Percentiles rank a stretch among this genome's conserved stretches.
Evolutionary conservation across 23 tunicate genomes (phyloP).

Genomic region (Oikopleura vanhoeffeni): DNA sequence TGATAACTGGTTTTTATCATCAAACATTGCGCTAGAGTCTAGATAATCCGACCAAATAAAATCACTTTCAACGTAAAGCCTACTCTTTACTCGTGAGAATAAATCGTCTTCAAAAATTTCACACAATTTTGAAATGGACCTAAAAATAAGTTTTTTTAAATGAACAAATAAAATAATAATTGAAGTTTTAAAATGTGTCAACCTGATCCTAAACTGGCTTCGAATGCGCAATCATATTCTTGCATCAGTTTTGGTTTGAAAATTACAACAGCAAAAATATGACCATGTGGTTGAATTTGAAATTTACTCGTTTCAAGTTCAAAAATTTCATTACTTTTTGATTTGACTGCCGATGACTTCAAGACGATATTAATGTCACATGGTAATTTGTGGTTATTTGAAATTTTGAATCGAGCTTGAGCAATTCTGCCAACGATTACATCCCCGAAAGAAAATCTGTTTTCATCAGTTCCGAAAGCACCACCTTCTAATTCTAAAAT

Average conservation of each 20-base stretch:
- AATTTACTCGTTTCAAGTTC: conserved; percentile 45
- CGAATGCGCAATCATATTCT: conserved; percentile 40
- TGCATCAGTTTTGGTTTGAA: conserved; percentile 70
- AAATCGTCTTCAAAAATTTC: too few species aligned
- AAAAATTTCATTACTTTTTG: not conserved
- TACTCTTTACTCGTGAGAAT: too few species aligned
- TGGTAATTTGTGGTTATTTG: not conserved
- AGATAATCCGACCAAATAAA: too few species aligned
- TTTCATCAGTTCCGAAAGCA: not conserved
- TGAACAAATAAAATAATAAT: too few species aligned
- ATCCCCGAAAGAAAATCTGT: not conserved
- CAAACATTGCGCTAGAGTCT: too few species aligned
- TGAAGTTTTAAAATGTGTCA: too few species aligned
- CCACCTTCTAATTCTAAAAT: not conserved
- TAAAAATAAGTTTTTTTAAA: too few species aligned
- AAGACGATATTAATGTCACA: too few species aligned
- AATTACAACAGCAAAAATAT: conserved; percentile 38
- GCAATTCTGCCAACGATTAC: not conserved
- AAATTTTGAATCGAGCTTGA: not conserved
- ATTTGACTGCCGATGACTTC: too few species aligned
- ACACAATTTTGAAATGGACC: too few species aligned
- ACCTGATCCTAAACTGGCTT: conserved; percentile 9
- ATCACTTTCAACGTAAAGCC: too few species aligned
- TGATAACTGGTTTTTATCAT: too few species aligned
- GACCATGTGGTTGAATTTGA: conserved; percentile 67